These are phyloP conservation scores for Porites evermanni DNA, from an alignment of 92 coral and sea anemone genomes.

Conservation along the genomic window DNA sequence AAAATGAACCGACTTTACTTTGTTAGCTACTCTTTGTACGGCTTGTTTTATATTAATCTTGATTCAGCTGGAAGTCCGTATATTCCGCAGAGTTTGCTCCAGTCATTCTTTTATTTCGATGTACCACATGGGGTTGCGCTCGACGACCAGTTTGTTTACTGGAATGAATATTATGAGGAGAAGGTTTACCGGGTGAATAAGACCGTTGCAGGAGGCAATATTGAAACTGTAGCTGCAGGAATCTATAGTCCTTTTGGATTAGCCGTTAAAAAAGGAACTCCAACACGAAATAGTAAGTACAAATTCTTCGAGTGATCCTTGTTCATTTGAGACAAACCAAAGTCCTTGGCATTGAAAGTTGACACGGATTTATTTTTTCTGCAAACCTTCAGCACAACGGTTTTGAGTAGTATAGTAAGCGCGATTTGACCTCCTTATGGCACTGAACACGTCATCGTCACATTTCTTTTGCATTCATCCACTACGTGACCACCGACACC, in stretches of 20 bases:
- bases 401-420: too few species aligned
- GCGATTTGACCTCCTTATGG: too few species aligned
- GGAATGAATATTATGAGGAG: not conserved
- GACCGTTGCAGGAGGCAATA: not conserved
- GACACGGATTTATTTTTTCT: too few species aligned
- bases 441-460: too few species aligned
- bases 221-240: not conserved
- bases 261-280: slow-evolving; percentile 14
- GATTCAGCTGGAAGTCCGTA: not conserved
- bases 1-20: slow-evolving; percentile 29
- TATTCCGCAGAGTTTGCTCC: not conserved
- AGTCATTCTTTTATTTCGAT: not conserved
- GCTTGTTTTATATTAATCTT: slow-evolving; percentile 28
- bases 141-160: slow-evolving; percentile 38
- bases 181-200: slow-evolving; percentile 11
- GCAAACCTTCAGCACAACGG: too few species aligned
- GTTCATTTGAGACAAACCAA: too few species aligned
- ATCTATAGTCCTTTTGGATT: slow-evolving; percentile 4
- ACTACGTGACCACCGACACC: too few species aligned
- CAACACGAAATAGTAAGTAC: slow-evolving; percentile 19
- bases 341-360: too few species aligned
- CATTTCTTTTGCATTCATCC: too few species aligned
- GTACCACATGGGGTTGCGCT: slow-evolving; percentile 23
- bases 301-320: too few species aligned
- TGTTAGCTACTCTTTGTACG: not conserved